A percentile compares a stretch with the other conserved stretches of the same genome.
Evolutionary conservation across 2,888 invertebrate species (phyloP).

Genomic region (Mesorhabditis spiculigera): DNA sequence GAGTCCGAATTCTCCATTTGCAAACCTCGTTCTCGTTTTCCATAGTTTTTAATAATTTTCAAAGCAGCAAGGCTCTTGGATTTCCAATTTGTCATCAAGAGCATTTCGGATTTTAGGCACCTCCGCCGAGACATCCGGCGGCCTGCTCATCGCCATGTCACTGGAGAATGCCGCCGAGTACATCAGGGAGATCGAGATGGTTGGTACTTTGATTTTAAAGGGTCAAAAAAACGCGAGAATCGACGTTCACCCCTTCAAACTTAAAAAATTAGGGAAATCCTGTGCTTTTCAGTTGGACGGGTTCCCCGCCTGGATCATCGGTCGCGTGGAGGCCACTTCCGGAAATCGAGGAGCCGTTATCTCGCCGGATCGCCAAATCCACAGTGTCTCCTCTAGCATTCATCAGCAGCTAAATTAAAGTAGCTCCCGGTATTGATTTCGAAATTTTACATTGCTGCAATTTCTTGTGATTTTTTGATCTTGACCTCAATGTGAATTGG

Average conservation of each 20-base stretch:
- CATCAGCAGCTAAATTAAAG: background rate
- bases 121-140: conserved; percentile 77
- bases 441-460: too few relatives aligned
- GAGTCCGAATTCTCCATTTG: too few relatives aligned
- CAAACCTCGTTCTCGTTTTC: too few relatives aligned
- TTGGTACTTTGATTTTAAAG: background rate
- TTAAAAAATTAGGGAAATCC: too few relatives aligned
- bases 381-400: background rate
- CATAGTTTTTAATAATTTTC: too few relatives aligned
- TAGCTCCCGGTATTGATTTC: too few relatives aligned
- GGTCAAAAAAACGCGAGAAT: too few relatives aligned
- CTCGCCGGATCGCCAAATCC: background rate
- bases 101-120: conserved; percentile 68
- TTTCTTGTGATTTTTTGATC: too few relatives aligned
- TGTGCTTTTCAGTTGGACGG: conserved; percentile 75
- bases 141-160: conserved; percentile 85
- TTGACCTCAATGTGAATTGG: too few relatives aligned
- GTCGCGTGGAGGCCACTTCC: conserved; percentile 59
- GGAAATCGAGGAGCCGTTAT: background rate
- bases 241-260: too few relatives aligned
- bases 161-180: conserved; percentile 89
- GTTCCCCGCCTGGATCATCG: conserved; percentile 93
- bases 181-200: conserved; percentile 81
- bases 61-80: too few relatives aligned
- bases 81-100: too few relatives aligned